Evolutionary conservation across 2,113 vertebrate genomes (phyloP).

Genomic region (Anhinga rufa): DNA sequence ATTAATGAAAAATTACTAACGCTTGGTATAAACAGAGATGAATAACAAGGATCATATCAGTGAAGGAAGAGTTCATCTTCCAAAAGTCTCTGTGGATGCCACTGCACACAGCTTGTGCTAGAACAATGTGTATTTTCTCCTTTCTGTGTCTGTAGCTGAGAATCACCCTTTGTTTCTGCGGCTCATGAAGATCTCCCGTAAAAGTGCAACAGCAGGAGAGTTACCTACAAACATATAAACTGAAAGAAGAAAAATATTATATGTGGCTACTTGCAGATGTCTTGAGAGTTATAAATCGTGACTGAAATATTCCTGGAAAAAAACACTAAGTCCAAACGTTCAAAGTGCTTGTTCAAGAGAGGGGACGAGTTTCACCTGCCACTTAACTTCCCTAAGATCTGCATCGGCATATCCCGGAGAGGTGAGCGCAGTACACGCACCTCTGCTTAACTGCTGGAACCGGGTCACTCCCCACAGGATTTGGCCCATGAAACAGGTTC

Average conservation of each 20-base stretch:
- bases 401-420: not conserved
- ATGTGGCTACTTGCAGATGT: conserved; percentile 46
- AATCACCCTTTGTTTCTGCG: conserved; percentile 75
- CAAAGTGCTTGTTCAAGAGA: not conserved
- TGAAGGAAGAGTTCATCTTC: conserved; percentile 67
- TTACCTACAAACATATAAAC: conserved; percentile 84
- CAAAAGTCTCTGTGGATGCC: conserved; percentile 70
- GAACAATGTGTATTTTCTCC: conserved; percentile 63
- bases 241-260: conserved; percentile 80
- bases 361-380: not conserved
- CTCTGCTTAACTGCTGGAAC: not conserved
- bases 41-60: conserved; percentile 18
- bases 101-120: conserved; percentile 60
- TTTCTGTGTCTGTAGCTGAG: conserved; percentile 73
- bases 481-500: not conserved
- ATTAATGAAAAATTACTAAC: conserved; percentile 1
- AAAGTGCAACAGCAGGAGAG: conserved; percentile 74
- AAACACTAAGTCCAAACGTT: not conserved
- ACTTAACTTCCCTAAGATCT: not conserved
- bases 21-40: conserved; percentile 34
- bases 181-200: conserved; percentile 73
- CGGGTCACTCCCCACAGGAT: not conserved
- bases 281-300: conserved; percentile 2
- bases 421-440: not conserved
- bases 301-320: conserved; percentile 23